Percentiles rank a stretch among this genome's conserved stretches.
These are phyloP conservation scores for Natrix natrix DNA, from an alignment of 2,797 vertebrate genomes.

Conservation along the genomic window DNA sequence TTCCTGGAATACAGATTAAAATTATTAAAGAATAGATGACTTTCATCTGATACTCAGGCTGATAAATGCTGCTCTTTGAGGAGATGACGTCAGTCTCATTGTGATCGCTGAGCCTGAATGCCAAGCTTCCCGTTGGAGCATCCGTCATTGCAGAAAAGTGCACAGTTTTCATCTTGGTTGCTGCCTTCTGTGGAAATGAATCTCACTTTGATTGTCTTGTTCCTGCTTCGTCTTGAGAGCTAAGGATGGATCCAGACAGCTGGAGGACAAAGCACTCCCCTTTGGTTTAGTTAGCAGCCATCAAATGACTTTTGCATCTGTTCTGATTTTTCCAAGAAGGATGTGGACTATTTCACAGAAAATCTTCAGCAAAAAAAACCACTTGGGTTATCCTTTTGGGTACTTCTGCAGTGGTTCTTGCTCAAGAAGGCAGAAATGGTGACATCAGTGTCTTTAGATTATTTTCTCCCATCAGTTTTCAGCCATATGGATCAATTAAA, in stretches of 20 bases:
- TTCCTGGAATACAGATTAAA: neutral
- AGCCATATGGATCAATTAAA: neutral
- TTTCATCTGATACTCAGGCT: neutral
- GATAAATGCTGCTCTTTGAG: neutral
- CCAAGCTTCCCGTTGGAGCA: neutral
- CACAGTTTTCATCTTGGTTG: neutral
- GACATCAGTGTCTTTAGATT: neutral
- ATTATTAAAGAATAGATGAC: neutral
- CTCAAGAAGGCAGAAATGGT: neutral
- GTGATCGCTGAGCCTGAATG: too few relatives aligned
- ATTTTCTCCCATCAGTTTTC: neutral
- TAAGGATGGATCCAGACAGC: neutral
- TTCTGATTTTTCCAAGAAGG: neutral
- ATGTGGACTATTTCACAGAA: neutral
- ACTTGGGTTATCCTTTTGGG: neutral
- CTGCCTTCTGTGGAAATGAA: neutral
- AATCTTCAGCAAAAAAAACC: neutral
- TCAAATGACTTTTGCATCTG: neutral
- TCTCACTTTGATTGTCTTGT: neutral
- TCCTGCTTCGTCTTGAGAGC: neutral
- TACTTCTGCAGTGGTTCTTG: neutral
- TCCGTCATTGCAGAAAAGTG: neutral
- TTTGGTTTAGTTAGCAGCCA: neutral
- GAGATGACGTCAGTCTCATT: fast-evolving
- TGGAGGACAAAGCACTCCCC: neutral